Evolutionary conservation across 2,113 vertebrate species (phyloP).

Genomic region (Triplophysa tibetana): DNA sequence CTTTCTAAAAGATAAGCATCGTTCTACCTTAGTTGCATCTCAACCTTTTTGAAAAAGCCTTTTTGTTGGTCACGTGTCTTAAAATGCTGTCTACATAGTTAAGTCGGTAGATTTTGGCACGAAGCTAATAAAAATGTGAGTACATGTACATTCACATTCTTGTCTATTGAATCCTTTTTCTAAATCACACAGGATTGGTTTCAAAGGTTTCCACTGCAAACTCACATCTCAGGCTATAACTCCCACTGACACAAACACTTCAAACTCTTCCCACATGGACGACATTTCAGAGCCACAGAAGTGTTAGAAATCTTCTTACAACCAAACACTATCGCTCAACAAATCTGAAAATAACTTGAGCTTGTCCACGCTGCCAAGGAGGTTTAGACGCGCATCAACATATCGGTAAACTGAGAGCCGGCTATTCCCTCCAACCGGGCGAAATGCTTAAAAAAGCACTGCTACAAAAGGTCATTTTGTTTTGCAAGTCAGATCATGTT

Average conservation of each 20-base stretch:
- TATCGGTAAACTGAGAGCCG: background rate
- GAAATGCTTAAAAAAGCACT: background rate
- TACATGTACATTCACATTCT: background rate
- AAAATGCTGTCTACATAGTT: background rate
- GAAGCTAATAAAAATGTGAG: background rate
- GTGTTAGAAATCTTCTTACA: background rate
- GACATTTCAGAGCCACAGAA: background rate
- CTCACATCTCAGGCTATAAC: background rate
- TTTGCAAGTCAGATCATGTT: background rate
- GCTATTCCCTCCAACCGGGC: background rate
- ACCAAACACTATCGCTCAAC: background rate
- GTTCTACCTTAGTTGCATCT: too few species aligned
- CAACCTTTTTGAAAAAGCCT: background rate
- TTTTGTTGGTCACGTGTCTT: background rate
- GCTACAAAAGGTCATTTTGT: constrained; percentile 2
- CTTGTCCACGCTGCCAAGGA: background rate
- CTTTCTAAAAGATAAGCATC: too few species aligned
- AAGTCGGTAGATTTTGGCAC: background rate
- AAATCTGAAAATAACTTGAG: constrained; percentile 16
- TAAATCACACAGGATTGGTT: background rate
- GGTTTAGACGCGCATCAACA: background rate
- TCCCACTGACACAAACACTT: background rate
- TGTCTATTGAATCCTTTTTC: background rate
- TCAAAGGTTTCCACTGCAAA: too few species aligned
- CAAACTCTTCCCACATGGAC: background rate